phyloP scores from a whole-genome alignment of 1,140 invertebrate species.

The Protaetia brevitarsis region DNA sequence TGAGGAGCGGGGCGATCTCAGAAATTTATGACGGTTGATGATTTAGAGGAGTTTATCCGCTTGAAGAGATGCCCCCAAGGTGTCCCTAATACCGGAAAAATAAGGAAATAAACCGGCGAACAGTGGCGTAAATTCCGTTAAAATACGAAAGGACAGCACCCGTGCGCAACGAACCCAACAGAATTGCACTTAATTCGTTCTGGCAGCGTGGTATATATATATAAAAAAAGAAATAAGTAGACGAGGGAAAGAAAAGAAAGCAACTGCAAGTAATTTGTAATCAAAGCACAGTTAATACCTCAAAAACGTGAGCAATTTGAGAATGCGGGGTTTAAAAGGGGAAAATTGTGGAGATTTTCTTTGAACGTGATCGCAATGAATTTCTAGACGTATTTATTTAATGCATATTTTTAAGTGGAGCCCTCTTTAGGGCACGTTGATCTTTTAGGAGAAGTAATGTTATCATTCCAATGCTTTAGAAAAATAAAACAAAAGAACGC shows the following conservation, averaged over 20 bases:
- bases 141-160: too few species aligned
- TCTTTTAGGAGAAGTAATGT: neutral
- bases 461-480: neutral
- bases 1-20: neutral
- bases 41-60: conserved; percentile 13
- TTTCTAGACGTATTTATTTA: neutral
- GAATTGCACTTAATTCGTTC: neutral
- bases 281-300: conserved; percentile 6
- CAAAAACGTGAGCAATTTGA: conserved; percentile 7
- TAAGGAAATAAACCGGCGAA: conserved; percentile 15
- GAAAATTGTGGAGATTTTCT: conserved; percentile 7
- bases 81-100: conserved; percentile 9
- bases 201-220: neutral
- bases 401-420: conserved; percentile 1
- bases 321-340: neutral
- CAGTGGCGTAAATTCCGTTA: neutral
- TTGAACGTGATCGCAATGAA: conserved; percentile 10
- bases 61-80: neutral
- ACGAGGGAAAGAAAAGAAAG: neutral
- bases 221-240: neutral
- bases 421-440: neutral
- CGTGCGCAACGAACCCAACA: neutral
- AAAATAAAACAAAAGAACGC: too few species aligned
- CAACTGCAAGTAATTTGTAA: neutral
- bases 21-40: conserved; percentile 13